phyloP scores from a whole-genome alignment of 1,140 invertebrate genomes.

The Drosophila prosaltans region DNA sequence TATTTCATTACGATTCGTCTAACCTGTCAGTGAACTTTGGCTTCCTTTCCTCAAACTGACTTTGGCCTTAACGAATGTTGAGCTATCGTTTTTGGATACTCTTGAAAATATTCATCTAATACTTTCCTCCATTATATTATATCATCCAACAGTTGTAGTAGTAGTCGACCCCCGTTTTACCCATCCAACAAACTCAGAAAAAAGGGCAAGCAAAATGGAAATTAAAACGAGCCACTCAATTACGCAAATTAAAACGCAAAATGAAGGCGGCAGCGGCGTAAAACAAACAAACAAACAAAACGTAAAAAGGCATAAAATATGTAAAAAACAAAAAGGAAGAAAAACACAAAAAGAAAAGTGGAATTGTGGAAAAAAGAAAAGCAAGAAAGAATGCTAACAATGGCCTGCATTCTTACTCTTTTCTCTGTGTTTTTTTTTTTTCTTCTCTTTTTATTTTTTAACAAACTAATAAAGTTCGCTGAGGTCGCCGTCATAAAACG shows the following conservation, averaged over 20 bases:
- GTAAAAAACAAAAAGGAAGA: constrained; percentile 28
- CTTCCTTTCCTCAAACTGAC: too few relatives aligned
- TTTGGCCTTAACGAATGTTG: too few relatives aligned
- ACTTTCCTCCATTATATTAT: not conserved
- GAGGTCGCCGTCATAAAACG: constrained; percentile 70
- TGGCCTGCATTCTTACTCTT: constrained; percentile 23
- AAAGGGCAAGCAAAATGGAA: constrained; percentile 43
- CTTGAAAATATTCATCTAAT: constrained; percentile 2
- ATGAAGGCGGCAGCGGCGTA: constrained; percentile 55
- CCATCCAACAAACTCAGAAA: not conserved
- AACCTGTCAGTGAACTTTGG: too few relatives aligned
- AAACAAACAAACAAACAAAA: constrained; percentile 44
- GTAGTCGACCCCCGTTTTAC: not conserved
- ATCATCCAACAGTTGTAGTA: not conserved
- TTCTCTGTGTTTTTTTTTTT: constrained; percentile 15
- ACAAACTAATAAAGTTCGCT: constrained; percentile 69
- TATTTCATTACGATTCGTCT: too few relatives aligned
- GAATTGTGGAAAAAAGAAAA: constrained; percentile 24
- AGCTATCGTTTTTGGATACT: not conserved
- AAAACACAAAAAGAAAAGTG: constrained; percentile 17
- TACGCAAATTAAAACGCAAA: constrained; percentile 78
- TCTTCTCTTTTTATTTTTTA: constrained; percentile 31
- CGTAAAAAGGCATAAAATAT: constrained; percentile 37
- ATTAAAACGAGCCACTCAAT: constrained; percentile 80
- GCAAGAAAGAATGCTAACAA: constrained; percentile 59